Base-by-base conservation (phyloP, 2,113 vertebrate species). In the Gobius niger region DNA sequence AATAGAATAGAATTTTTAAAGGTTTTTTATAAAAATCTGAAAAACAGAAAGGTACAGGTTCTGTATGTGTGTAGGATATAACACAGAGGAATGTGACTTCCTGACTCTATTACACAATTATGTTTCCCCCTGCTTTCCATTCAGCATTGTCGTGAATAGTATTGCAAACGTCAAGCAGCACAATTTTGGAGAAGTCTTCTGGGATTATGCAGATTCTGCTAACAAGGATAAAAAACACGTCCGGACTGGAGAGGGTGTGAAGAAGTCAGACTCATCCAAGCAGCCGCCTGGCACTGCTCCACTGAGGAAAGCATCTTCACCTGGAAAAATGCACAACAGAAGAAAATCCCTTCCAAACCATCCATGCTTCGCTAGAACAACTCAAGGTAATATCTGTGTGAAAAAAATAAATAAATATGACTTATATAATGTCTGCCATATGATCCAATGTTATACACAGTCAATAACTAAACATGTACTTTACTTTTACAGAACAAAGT, bases 81-180 rank as follows among this genome's bases (percentile, higher is more conserved):
- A 34, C n/a, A 34, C 5, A 34, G 24, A 34, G 24, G 24, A 4
- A 34, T 34, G 24, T 34, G 24, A 34, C 24, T 34, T 3, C 24
- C 24, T 34, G 24, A 34, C 24, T 34, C 24, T 34, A 4, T 34
- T 4, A 34, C 24, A 34, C 24, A 34, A 34, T 34, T 63, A 15
- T 46, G 18, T 62, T 46, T 15, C 18, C 16, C 18, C 12, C 9
- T 53, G 13, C 49, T 10, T 63, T 7, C 34, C 44, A 70, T 69
- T 49, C 75, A 98, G 96, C 73, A 89, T 98, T 67, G 70, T 98
- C 73, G 92, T 94, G 83, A 96, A 95, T 71, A 92, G 90, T 0
- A 69, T 80, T 6, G 73, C 84, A 47, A 77, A 84, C 0, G 67
- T 97, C 62, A 47, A 92, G 86, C 67, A 93, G 73, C 91, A 94